phyloP scores from a whole-genome alignment of 53 echinoderm and acorn worm genomes.

The Mesocentrotus franciscanus region DNA sequence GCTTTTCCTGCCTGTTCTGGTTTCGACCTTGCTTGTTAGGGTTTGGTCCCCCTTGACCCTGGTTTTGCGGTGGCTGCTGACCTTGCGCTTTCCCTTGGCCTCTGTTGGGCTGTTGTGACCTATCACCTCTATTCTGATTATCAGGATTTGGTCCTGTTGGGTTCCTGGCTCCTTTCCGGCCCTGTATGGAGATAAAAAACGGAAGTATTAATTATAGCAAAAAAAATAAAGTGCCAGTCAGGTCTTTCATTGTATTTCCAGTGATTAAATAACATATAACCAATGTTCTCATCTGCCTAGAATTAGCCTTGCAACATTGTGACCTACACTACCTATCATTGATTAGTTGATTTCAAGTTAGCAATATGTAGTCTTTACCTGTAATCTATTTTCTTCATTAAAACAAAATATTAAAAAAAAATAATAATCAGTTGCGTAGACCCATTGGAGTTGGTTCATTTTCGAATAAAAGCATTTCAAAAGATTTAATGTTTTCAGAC shows the following conservation, averaged over 20 bases:
- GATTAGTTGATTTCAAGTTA: too few relatives aligned
- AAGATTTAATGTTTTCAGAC: too few relatives aligned
- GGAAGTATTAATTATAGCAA: not conserved
- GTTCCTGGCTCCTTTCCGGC: conserved; percentile 54
- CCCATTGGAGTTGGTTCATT: too few relatives aligned
- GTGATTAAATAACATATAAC: not conserved
- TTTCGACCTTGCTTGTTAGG: conserved; percentile 38
- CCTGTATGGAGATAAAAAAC: conserved; percentile 11
- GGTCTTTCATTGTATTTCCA: not conserved
- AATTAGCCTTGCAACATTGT: too few relatives aligned
- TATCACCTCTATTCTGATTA: conserved; percentile 43
- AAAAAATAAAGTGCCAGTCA: not conserved
- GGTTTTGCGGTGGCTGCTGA: conserved; percentile 17
- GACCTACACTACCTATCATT: too few relatives aligned
- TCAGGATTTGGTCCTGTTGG: conserved; percentile 29
- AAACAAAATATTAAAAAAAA: too few relatives aligned
- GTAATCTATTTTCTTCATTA: too few relatives aligned
- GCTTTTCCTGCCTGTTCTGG: conserved; percentile 44
- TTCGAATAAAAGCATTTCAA: too few relatives aligned
- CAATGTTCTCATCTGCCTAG: too few relatives aligned
- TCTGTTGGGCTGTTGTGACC: conserved; percentile 48
- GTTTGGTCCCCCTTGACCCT: conserved; percentile 50
- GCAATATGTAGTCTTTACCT: too few relatives aligned
- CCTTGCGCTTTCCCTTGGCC: conserved; percentile 47
- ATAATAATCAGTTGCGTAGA: too few relatives aligned